phyloP scores from a whole-genome alignment of 2,113 vertebrate genomes.

The Phycodurus eques region DNA sequence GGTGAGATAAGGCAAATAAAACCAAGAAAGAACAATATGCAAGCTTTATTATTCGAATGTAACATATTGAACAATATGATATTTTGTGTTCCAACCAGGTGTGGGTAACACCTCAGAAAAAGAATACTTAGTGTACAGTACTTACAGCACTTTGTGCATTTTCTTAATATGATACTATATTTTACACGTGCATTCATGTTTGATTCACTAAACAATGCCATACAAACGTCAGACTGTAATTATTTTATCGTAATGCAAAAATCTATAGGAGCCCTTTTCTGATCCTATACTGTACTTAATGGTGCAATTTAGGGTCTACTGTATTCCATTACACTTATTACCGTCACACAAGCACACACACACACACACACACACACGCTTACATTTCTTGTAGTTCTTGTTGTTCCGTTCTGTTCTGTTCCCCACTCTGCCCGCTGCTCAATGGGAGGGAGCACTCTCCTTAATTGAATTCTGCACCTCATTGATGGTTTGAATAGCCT shows the following conservation, averaged over 20 bases:
- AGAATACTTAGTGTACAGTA: background rate
- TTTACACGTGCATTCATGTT: constrained; percentile 19
- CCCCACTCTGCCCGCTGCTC: constrained; percentile 18
- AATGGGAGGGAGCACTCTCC: constrained; percentile 59
- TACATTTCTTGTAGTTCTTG: background rate
- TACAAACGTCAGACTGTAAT: background rate
- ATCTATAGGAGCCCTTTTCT: background rate
- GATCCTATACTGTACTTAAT: background rate
- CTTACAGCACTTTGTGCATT: background rate
- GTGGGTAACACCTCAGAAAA: background rate
- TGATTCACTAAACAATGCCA: background rate
- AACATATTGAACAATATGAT: constrained; percentile 18
- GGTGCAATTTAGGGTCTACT: background rate
- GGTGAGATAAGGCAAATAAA: constrained; percentile 10
- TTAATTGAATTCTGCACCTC: constrained; percentile 66
- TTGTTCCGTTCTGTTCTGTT: constrained; percentile 7
- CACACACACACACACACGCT: background rate
- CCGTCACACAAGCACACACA: constrained; percentile 1
- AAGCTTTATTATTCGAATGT: constrained; percentile 26
- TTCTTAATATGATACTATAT: background rate
- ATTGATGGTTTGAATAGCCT: constrained; percentile 68
- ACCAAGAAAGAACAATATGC: constrained; percentile 30
- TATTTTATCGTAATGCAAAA: background rate
- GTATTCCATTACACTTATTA: background rate
- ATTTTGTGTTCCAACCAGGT: background rate